Conservation (phyloP, 2,888 invertebrate species). For the Apamea anceps region DNA sequence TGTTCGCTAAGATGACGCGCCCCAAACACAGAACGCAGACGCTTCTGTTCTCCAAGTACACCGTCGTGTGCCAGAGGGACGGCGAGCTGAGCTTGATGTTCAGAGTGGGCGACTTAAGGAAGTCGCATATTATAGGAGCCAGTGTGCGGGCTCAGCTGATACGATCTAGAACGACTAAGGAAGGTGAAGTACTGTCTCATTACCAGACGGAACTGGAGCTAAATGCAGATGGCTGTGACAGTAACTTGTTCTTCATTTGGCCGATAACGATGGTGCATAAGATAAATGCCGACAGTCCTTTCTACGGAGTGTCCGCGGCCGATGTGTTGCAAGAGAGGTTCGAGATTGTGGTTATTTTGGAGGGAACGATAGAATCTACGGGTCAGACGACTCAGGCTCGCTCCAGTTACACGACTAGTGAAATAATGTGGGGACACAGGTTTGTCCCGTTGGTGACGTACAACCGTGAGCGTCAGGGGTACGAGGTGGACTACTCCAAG, state of each 20-base stretch:
- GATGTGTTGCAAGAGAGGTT: constrained; percentile 95
- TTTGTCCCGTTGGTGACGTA: constrained; percentile 94
- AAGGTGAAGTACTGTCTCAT: constrained; percentile 95
- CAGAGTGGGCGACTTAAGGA: constrained; percentile 96
- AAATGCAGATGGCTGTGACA: constrained; percentile 94
- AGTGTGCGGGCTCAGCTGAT: constrained; percentile 96
- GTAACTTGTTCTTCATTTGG: constrained; percentile 97
- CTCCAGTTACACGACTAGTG: constrained; percentile 94
- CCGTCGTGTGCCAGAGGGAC: constrained; percentile 96
- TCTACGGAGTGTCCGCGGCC: constrained; percentile 95
- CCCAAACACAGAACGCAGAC: constrained; percentile 98
- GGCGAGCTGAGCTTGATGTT: constrained; percentile 96
- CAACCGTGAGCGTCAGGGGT: constrained; percentile 93
- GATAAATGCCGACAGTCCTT: constrained; percentile 95
- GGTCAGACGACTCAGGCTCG: constrained; percentile 94
- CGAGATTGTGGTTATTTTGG: constrained; percentile 95
- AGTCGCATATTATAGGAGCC: constrained; percentile 97
- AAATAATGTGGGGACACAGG: constrained; percentile 95
- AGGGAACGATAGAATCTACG: constrained; percentile 95
- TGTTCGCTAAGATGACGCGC: constrained; percentile 97
- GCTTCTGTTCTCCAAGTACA: constrained; percentile 95
- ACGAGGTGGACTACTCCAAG: constrained; percentile 95
- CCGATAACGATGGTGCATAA: constrained; percentile 97
- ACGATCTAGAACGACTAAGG: constrained; percentile 94
- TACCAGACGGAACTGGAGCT: constrained; percentile 94